phyloP scores from a whole-genome alignment of 2,113 vertebrate species.

The Oreocharis arfaki region DNA sequence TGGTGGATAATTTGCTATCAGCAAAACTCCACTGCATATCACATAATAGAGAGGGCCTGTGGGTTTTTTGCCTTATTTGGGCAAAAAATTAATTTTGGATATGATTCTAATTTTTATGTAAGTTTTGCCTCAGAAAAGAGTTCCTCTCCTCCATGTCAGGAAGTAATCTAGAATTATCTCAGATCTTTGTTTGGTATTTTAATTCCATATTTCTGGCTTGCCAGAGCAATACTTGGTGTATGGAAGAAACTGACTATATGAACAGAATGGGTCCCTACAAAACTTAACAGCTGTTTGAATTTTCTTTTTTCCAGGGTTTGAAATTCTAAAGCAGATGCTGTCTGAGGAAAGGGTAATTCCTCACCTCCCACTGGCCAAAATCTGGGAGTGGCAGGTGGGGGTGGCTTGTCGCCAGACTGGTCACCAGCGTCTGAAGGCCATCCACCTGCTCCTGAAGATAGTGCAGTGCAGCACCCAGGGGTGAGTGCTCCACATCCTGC shows the following conservation, averaged over 20 bases:
- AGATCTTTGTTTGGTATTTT: not conserved
- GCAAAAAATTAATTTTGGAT: not conserved
- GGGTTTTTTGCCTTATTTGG: not conserved
- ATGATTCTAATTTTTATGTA: not conserved
- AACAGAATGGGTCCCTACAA: not conserved
- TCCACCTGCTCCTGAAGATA: conserved; percentile 88
- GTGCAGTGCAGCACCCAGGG: conserved; percentile 81
- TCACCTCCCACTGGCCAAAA: conserved; percentile 83
- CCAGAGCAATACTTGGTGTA: not conserved
- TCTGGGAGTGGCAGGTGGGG: conserved; percentile 97
- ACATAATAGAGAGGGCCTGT: not conserved
- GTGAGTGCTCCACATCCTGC: conserved; percentile 50
- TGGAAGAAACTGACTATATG: not conserved
- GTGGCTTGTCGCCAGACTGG: conserved; percentile 93
- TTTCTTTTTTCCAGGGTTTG: conserved; percentile 79
- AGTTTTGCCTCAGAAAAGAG: not conserved
- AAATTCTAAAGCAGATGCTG: conserved; percentile 96
- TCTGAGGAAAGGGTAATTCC: conserved; percentile 83
- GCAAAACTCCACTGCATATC: not conserved
- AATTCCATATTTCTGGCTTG: not conserved
- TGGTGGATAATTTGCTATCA: not conserved
- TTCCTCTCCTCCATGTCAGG: not conserved
- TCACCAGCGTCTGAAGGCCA: conserved; percentile 89
- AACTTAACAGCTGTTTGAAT: not conserved
- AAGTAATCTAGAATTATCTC: not conserved